Percentiles rank a stretch among this genome's conserved stretches.
Evolutionary conservation across 2,797 vertebrate species (phyloP).

Genomic region (Cossypha dichroa): DNA sequence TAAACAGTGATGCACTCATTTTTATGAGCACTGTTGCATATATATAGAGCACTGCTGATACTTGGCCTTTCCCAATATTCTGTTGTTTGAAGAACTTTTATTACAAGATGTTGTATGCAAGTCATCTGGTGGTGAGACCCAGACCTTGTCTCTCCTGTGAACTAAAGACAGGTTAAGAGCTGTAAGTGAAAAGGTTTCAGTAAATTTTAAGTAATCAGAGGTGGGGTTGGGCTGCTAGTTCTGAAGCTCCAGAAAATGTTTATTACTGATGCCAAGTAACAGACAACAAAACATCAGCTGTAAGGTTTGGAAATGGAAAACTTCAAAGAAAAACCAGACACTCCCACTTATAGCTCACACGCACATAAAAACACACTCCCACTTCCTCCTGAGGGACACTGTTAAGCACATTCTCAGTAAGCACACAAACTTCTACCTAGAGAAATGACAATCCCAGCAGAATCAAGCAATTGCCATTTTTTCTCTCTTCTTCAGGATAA

Average conservation of each 20-base stretch:
- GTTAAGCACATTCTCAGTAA: neutral
- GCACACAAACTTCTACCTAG: neutral
- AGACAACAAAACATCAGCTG: neutral
- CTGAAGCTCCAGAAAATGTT: neutral
- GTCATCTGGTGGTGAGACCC: neutral
- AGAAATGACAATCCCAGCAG: neutral
- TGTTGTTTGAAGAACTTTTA: conserved; percentile 29
- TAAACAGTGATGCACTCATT: neutral
- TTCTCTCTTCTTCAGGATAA: neutral
- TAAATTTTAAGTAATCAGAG: neutral
- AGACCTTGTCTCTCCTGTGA: neutral
- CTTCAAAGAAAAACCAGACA: neutral
- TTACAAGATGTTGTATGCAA: neutral
- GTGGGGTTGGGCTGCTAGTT: neutral
- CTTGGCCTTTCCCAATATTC: neutral
- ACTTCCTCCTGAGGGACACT: neutral
- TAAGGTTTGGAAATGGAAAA: neutral
- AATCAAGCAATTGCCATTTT: neutral
- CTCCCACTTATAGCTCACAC: neutral
- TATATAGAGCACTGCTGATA: neutral
- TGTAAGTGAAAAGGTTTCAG: neutral
- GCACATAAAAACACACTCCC: neutral
- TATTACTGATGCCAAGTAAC: neutral
- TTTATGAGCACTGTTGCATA: neutral
- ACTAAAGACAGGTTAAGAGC: neutral